Percentiles rank a stretch among this genome's conserved stretches.
Evolutionary conservation across 2,797 vertebrate genomes (phyloP).

Genomic region (Gymnodraco acuticeps): DNA sequence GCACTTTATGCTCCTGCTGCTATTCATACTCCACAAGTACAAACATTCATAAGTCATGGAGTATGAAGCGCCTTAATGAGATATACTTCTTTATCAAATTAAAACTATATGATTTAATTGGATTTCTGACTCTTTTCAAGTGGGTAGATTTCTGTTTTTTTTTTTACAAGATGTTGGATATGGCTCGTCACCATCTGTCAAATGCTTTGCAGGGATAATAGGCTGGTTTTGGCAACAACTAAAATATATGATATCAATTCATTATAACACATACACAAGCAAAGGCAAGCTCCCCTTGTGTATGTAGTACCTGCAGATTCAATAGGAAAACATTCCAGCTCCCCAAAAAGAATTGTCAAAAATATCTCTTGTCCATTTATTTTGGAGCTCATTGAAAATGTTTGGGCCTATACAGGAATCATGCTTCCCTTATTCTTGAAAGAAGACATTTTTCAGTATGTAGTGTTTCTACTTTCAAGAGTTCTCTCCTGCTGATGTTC

Average conservation of each 20-base stretch:
- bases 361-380: no score
- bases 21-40: not conserved
- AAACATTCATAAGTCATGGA: not conserved
- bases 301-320: not conserved
- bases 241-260: not conserved
- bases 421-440: no score
- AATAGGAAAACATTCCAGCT: not conserved
- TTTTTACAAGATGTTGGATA: not conserved
- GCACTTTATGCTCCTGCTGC: not conserved
- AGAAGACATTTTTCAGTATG: no score
- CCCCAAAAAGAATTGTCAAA: not conserved
- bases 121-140: not conserved
- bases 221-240: slow-evolving; percentile 3
- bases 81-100: not conserved
- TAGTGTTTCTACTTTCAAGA: no score
- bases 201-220: not conserved
- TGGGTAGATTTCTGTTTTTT: not conserved
- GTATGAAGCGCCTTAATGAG: not conserved
- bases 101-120: not conserved
- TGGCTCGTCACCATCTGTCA: slow-evolving; percentile 28
- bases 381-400: no score
- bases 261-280: not conserved
- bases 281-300: no score
- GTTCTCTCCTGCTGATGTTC: no score
- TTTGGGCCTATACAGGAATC: no score